These are phyloP conservation scores for Drepana falcataria DNA, from an alignment of 2,888 invertebrate species.

Conservation along the genomic window DNA sequence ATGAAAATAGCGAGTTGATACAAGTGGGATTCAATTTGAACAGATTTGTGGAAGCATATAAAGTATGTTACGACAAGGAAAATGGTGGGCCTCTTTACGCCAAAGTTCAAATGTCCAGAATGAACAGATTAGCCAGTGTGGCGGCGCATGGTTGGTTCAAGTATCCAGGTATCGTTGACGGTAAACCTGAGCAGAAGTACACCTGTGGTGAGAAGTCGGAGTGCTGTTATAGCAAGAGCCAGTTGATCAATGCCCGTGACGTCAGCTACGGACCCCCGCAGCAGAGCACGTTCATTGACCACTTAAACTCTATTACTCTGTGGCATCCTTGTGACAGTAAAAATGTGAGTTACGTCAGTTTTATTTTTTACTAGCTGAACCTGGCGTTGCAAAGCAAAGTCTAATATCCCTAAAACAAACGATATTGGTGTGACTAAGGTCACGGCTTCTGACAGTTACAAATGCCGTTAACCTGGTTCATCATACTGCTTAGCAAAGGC, in stretches of 20 bases:
- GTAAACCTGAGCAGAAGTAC: background rate
- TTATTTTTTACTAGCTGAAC: background rate
- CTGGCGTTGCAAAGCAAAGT: no score
- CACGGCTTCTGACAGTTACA: no score
- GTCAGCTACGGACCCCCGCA: constrained; percentile 19
- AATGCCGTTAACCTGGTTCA: no score
- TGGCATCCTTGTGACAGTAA: constrained; percentile 15
- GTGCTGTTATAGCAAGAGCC: constrained; percentile 23
- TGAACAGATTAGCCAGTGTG: background rate
- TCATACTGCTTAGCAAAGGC: no score
- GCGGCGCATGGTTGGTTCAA: background rate
- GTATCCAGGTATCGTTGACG: background rate
- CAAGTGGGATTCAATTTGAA: constrained; percentile 18
- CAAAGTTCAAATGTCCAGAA: constrained; percentile 2
- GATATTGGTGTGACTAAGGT: no score
- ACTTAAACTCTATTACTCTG: constrained; percentile 19
- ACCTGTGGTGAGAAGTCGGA: background rate
- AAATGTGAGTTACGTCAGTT: constrained; percentile 9
- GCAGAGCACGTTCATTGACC: constrained; percentile 21
- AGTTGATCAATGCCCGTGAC: constrained; percentile 20
- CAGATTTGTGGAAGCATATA: constrained; percentile 18
- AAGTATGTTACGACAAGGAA: constrained; percentile 19
- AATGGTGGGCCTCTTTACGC: constrained; percentile 17
- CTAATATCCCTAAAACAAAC: no score
- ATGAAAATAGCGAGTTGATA: constrained; percentile 17